Conservation (phyloP, 2,888 invertebrate species). For the Palloptera scutellata region DNA sequence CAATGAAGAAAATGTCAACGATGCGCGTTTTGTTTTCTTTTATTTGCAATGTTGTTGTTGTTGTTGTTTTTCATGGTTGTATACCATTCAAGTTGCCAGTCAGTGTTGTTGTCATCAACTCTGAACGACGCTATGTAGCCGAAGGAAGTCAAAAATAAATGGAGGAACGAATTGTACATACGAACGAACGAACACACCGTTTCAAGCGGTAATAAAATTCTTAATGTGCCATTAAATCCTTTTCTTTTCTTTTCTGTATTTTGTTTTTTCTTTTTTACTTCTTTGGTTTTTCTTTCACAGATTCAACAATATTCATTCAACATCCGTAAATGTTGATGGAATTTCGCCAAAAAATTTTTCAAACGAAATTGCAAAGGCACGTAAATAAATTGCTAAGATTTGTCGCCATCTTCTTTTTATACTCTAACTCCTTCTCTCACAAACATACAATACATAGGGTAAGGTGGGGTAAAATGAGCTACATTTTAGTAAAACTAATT, state of each 20-base stretch:
- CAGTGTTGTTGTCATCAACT: not conserved
- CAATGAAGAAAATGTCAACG: conserved; percentile 31
- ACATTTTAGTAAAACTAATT: no score
- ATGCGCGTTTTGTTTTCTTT: conserved; percentile 20
- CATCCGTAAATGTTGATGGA: conserved; percentile 27
- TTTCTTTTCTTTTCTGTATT: conserved; percentile 36
- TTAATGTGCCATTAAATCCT: conserved; percentile 64
- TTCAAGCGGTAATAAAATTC: conserved; percentile 59
- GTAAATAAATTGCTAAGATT: conserved; percentile 32
- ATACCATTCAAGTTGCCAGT: conserved; percentile 8
- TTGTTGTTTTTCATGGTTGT: conserved; percentile 9
- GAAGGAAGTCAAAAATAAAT: not conserved
- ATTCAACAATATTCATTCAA: conserved; percentile 7
- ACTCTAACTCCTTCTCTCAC: no score
- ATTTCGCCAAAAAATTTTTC: conserved; percentile 35
- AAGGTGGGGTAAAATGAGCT: no score
- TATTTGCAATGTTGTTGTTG: conserved; percentile 5
- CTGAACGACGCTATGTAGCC: not conserved
- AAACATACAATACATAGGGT: no score
- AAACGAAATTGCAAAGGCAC: conserved; percentile 39
- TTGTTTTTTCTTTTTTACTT: no score
- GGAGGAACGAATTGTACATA: no score
- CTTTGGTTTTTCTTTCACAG: not conserved
- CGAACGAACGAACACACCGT: not conserved
- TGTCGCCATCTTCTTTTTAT: conserved; percentile 26